These are phyloP conservation scores for Syrphus vitripennis DNA, from an alignment of 2,888 invertebrate species.

Conservation along the genomic window DNA sequence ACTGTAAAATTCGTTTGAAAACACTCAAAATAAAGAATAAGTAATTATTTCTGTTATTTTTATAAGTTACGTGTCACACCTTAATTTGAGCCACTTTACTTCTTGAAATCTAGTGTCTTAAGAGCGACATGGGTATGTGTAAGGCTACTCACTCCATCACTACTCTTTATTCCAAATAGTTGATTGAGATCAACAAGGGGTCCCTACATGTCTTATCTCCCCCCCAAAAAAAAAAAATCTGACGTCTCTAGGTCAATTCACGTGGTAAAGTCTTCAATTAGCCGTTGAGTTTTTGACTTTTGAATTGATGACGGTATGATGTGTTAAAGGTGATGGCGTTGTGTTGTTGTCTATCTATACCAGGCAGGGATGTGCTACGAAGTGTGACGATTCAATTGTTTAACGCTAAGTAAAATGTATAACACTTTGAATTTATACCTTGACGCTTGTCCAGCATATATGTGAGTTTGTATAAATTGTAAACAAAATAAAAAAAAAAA, in stretches of 20 bases:
- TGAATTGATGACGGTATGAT: slow-evolving; percentile 61
- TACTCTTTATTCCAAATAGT: not conserved
- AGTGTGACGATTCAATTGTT: slow-evolving; percentile 65
- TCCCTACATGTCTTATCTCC: not conserved
- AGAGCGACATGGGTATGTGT: not conserved
- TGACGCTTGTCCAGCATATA: not conserved
- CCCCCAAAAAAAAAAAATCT: slow-evolving; percentile 27
- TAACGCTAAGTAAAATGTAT: slow-evolving; percentile 52
- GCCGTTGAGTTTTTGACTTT: slow-evolving; percentile 44
- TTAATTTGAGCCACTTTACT: slow-evolving; percentile 6
- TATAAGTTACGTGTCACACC: slow-evolving; percentile 19
- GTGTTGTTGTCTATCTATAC: slow-evolving; percentile 9
- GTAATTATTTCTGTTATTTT: not conserved
- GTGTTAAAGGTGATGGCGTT: not conserved
- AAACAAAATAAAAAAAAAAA: not conserved
- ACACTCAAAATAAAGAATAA: not conserved
- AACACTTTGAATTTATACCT: not conserved
- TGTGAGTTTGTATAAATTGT: not conserved
- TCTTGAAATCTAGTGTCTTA: not conserved
- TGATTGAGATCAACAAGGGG: not conserved
- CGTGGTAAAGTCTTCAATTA: slow-evolving; percentile 24
- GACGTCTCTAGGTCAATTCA: slow-evolving; percentile 67
- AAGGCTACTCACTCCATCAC: not conserved
- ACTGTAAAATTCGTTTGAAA: not conserved
- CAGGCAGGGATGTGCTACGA: slow-evolving; percentile 32